A percentile compares a stretch with the other conserved stretches of the same genome.
phyloP scores from a whole-genome alignment of 2,797 vertebrate species.

The Eleutherodactylus coqui region DNA sequence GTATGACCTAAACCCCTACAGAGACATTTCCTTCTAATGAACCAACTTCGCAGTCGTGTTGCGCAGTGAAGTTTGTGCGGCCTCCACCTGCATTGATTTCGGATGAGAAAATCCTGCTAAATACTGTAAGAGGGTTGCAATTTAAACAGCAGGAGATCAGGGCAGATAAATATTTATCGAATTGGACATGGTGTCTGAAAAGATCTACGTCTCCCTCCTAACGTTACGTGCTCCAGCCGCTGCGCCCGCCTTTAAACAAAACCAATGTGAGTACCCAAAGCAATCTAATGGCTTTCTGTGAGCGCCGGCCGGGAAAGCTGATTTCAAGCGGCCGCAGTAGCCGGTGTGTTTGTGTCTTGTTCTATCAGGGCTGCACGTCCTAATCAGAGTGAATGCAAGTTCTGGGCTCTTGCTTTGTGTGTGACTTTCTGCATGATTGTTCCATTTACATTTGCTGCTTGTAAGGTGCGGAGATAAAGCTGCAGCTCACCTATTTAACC shows the following conservation, averaged over 20 bases:
- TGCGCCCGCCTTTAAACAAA: conserved; percentile 52
- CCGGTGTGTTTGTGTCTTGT: conserved; percentile 45
- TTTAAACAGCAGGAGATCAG: conserved; percentile 44
- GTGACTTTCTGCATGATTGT: conserved; percentile 59
- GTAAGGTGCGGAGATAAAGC: conserved; percentile 67
- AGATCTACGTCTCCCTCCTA: conserved; percentile 37
- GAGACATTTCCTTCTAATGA: not conserved
- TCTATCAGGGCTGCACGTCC: conserved; percentile 56
- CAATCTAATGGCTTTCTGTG: conserved; percentile 59
- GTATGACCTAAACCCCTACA: not conserved
- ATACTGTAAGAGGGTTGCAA: conserved; percentile 49
- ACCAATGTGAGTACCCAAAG: conserved; percentile 52
- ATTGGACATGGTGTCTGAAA: conserved; percentile 53
- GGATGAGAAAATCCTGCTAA: conserved; percentile 32
- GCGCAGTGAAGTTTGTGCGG: not conserved
- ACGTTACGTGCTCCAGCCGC: conserved; percentile 43
- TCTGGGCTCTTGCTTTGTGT: conserved; percentile 45
- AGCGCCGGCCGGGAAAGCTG: conserved; percentile 47
- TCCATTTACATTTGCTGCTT: conserved; percentile 63
- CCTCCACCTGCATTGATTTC: conserved; percentile 37
- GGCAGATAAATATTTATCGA: conserved; percentile 57
- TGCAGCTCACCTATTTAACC: conserved; percentile 77
- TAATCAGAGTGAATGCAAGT: conserved; percentile 63
- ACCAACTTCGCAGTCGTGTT: not conserved
- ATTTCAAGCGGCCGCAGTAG: conserved; percentile 46